Evolutionary conservation across 2,113 vertebrate species (phyloP).

Genomic region (Pycnonotus jocosus): DNA sequence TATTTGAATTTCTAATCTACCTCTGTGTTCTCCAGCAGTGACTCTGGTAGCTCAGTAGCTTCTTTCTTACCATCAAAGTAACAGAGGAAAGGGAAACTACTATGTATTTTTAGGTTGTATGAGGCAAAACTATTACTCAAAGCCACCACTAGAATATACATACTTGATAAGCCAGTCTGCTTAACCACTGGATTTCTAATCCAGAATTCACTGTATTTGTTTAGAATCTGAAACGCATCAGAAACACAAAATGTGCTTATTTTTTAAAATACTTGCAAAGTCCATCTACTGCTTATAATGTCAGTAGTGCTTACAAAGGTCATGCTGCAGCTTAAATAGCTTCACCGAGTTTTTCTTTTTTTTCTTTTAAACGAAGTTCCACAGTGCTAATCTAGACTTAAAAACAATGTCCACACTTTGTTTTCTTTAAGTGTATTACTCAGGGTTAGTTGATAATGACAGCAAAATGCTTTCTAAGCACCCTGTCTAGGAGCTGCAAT

Average conservation of each 20-base stretch:
- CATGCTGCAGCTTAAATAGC: conserved; percentile 9
- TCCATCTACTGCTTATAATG: not conserved
- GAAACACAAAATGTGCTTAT: not conserved
- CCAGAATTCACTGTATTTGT: not conserved
- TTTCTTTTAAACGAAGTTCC: not conserved
- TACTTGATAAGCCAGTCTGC: not conserved
- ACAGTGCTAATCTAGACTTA: conserved; percentile 29
- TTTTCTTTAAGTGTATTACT: conserved; percentile 62
- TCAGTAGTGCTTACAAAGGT: not conserved
- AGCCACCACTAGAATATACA: not conserved
- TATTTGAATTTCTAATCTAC: conserved; percentile 40
- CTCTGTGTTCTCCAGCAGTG: not conserved
- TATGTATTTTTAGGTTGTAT: not conserved
- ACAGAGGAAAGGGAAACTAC: not conserved
- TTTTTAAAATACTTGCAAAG: not conserved
- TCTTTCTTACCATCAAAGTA: not conserved
- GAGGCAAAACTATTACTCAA: not conserved
- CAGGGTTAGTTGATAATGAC: conserved; percentile 68
- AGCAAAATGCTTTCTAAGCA: conserved; percentile 72
- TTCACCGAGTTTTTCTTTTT: not conserved
- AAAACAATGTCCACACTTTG: conserved; percentile 43
- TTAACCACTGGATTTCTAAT: not conserved
- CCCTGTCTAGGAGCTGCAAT: conserved; percentile 69
- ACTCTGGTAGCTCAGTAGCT: not conserved
- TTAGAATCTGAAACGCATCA: not conserved